Evolutionary conservation across 2,888 invertebrate genomes (phyloP).

Genomic region (Tupiocoris notatus): DNA sequence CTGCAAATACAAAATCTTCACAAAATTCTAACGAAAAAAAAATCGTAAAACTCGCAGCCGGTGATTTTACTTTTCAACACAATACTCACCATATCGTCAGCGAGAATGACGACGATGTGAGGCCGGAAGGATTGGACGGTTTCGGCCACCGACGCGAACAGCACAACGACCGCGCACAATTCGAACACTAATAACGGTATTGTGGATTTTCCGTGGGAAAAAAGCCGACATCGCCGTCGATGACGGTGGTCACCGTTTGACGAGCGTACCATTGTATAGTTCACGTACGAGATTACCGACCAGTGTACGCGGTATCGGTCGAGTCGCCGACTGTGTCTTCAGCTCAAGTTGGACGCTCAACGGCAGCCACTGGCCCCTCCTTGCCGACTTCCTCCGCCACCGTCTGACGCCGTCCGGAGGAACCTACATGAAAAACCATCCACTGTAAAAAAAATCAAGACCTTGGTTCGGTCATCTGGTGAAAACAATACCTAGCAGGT

Average conservation of each 20-base stretch:
- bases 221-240: neutral
- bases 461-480: neutral
- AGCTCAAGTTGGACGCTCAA: neutral
- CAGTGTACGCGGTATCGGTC: too few species aligned
- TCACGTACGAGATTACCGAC: too few species aligned
- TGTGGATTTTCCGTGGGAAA: neutral
- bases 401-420: neutral
- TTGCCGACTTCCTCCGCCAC: neutral
- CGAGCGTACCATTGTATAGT: neutral
- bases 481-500: too few species aligned
- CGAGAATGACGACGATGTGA: constrained; percentile 54
- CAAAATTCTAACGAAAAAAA: too few species aligned
- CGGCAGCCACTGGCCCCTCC: neutral
- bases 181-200: constrained; percentile 5
- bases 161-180: constrained; percentile 10
- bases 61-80: too few species aligned
- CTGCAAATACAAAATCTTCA: too few species aligned
- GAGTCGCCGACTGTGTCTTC: too few species aligned
- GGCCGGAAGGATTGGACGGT: constrained; percentile 49
- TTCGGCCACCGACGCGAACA: neutral
- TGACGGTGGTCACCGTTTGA: neutral
- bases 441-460: neutral
- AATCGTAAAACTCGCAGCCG: too few species aligned
- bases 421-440: neutral
- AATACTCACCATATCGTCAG: constrained; percentile 55